These are phyloP conservation scores for Monopterus albus DNA, from an alignment of 2,113 vertebrate species.

Conservation along the genomic window DNA sequence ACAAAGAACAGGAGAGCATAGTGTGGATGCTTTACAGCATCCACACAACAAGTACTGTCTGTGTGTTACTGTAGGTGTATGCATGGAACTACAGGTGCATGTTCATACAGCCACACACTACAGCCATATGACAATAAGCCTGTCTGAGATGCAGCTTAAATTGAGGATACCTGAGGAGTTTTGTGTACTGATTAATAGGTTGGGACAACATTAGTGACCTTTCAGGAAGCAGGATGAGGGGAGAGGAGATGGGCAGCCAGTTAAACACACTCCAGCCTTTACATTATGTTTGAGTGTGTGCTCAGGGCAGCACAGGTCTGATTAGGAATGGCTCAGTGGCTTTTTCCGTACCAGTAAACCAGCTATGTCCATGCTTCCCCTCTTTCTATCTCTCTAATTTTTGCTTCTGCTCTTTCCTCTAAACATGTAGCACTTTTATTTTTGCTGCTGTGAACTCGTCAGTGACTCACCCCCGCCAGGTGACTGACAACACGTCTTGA, in stretches of 20 bases:
- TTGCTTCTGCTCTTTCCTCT: slow-evolving; percentile 12
- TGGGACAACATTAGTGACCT: slow-evolving; percentile 55
- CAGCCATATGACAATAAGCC: too few relatives aligned
- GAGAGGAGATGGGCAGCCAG: slow-evolving; percentile 33
- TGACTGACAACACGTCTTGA: slow-evolving; percentile 51
- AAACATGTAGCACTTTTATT: slow-evolving; percentile 13
- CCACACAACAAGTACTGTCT: too few relatives aligned
- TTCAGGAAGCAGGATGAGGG: slow-evolving; percentile 41
- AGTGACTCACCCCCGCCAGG: slow-evolving; percentile 57
- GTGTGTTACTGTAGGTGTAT: too few relatives aligned
- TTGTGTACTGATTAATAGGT: slow-evolving; percentile 23
- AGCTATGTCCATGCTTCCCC: slow-evolving; percentile 30
- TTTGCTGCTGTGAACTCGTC: neutral
- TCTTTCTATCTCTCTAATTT: slow-evolving; percentile 7
- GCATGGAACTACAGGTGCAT: too few relatives aligned
- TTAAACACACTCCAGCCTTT: slow-evolving; percentile 46
- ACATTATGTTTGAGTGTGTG: slow-evolving; percentile 56
- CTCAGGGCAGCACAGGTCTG: slow-evolving; percentile 62
- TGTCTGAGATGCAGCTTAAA: neutral
- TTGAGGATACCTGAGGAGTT: slow-evolving; percentile 17
- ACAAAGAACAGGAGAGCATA: too few relatives aligned
- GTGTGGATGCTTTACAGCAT: too few relatives aligned
- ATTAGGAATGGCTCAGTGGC: slow-evolving; percentile 66
- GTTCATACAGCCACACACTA: neutral
- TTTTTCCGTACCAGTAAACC: slow-evolving; percentile 65